Base-by-base conservation (phyloP, 2,797 vertebrate species). In the Lophius americanus region DNA sequence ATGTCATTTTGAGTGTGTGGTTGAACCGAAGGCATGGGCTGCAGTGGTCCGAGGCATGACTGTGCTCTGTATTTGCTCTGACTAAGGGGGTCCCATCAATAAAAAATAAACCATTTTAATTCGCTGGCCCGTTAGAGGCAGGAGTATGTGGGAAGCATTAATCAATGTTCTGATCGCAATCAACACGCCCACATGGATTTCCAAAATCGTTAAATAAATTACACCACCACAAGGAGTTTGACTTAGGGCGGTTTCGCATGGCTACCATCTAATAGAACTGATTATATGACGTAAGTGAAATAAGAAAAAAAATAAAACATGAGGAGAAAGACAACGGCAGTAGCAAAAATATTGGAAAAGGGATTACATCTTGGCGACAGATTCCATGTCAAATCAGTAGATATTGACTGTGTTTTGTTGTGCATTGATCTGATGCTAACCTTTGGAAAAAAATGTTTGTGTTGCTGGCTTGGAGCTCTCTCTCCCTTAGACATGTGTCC, bases 401-500 rank as follows among this genome's bases (percentile, higher is more conserved):
- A 81, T 65, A 44, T 59, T 9, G 2, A 64, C 5, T 42, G 10
- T n/a, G 57, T 63, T 66, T 38, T 55, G 12, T 68, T 52, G 59
- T 64, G 39, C 11, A 62, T 48, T 68, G 10, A 75, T 65, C 10
- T 39, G 36, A 71, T 9, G 35, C 91, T 77, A 91, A 98, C 97
- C 95, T 98, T 97, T 59, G 94, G 87, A 81, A 97, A 96, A 89
- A 98, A 96, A 88, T 92, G 69, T 74, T 96, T 92, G 82, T 94
- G 94, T 81, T 96, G 95, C 51, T 95, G 94, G 14, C 94, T 93
- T 52, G 94, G 91, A 77, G 93, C 92, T 43, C 88, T 94, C 13
- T 96, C 96, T 88, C 93, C 94, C 93, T 94, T 96, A 61, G 75
- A 70, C 44, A 73, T 83, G 68, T 92, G 90, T 71, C 87, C 89